Conservation (phyloP, 1,140 invertebrate species). For the Augochlora pura region DNA sequence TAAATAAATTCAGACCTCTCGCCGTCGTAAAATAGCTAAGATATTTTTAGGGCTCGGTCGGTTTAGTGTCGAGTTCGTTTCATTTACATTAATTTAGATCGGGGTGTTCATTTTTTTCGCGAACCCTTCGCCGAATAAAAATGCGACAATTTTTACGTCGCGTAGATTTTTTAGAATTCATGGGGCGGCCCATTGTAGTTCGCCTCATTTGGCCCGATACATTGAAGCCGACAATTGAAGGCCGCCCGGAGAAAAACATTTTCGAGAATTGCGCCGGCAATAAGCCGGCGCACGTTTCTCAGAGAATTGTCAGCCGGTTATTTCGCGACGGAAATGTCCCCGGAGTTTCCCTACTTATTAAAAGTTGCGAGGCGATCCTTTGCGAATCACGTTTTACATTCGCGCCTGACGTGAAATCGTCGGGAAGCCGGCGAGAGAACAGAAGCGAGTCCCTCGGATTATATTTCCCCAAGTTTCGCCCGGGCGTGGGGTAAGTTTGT, state of each 20-base stretch:
- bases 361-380: conserved; percentile 43
- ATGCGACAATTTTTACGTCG: no score
- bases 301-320: conserved; percentile 28
- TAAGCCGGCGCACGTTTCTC: not conserved
- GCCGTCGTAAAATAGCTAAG: no score
- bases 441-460: conserved; percentile 28
- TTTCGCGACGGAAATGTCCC: conserved; percentile 28
- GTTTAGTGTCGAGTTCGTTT: no score
- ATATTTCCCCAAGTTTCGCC: conserved; percentile 47
- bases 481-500: conserved; percentile 31
- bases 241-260: not conserved
- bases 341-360: conserved; percentile 44
- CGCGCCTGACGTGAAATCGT: conserved; percentile 32
- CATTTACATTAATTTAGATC: no score
- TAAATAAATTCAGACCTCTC: no score
- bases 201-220: not conserved
- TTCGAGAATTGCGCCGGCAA: not conserved
- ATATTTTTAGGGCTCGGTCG: no score
- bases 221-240: not conserved
- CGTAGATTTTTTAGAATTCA: no score
- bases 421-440: conserved; percentile 9
- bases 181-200: no score
- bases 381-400: conserved; percentile 45
- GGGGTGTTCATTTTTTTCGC: no score
- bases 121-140: no score